Conservation (phyloP, 2,888 invertebrate species). For the Gari tellinella region DNA sequence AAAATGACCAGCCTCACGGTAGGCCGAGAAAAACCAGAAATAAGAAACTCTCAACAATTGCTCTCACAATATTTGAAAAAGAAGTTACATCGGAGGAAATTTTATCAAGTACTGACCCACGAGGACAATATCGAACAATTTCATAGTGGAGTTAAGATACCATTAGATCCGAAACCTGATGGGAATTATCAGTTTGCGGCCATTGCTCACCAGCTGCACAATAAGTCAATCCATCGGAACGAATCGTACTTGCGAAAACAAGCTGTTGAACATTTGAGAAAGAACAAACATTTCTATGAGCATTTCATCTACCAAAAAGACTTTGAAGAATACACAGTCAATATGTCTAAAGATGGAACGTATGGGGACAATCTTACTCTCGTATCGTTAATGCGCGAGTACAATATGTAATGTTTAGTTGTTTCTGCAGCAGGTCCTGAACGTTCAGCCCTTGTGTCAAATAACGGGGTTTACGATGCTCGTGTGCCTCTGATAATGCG, state of each 20-base stretch:
- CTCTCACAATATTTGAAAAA: too few species aligned
- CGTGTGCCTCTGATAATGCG: constrained; percentile 8
- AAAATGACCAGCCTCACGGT: constrained; percentile 14
- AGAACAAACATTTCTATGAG: constrained; percentile 14
- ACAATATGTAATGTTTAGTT: constrained; percentile 25
- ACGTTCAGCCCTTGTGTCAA: constrained; percentile 15
- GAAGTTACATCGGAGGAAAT: constrained; percentile 6
- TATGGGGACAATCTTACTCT: constrained; percentile 31
- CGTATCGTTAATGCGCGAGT: constrained; percentile 20
- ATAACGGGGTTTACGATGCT: constrained; percentile 18
- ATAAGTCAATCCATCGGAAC: constrained; percentile 3
- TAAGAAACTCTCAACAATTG: too few species aligned
- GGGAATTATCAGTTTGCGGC: constrained; percentile 32
- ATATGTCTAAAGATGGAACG: constrained; percentile 11
- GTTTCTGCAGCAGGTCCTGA: constrained; percentile 14
- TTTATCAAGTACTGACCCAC: constrained; percentile 18
- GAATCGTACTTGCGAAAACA: constrained; percentile 1
- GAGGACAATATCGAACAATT: constrained; percentile 11
- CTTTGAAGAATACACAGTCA: constrained; percentile 10
- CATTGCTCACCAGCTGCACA: constrained; percentile 8
- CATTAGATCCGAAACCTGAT: constrained; percentile 18
- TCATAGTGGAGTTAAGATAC: background rate
- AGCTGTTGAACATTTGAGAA: constrained; percentile 10
- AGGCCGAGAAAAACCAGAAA: constrained; percentile 10
- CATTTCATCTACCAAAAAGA: constrained; percentile 8